phyloP scores from a whole-genome alignment of 2,888 invertebrate species.

The Diadromus collaris region DNA sequence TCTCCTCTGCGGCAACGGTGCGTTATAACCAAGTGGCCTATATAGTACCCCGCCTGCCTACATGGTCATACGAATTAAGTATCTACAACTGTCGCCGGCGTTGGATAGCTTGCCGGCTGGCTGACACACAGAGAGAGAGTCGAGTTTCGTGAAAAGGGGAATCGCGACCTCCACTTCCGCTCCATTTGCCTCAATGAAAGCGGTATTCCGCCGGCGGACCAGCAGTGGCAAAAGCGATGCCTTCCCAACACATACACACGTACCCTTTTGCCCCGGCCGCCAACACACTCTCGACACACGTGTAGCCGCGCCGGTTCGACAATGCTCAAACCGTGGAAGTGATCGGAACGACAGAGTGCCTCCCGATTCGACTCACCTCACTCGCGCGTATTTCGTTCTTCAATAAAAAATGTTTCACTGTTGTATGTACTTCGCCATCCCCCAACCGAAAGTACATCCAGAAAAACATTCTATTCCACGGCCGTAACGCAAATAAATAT shows the following conservation, averaged over 20 bases:
- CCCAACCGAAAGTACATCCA: not conserved
- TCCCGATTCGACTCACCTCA: conserved; percentile 33
- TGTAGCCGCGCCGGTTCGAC: conserved; percentile 33
- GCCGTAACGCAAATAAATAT: no score
- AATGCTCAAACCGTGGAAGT: conserved; percentile 42
- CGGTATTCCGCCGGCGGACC: conserved; percentile 48
- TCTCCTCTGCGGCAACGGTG: not conserved
- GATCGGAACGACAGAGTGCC: conserved; percentile 50
- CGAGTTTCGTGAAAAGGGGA: conserved; percentile 52
- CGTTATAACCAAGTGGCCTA: conserved; percentile 9
- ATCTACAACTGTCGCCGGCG: conserved; percentile 23
- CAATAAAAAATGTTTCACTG: conserved; percentile 22
- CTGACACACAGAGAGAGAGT: conserved; percentile 31
- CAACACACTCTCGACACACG: not conserved
- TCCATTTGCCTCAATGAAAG: conserved; percentile 60
- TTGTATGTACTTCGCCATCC: not conserved
- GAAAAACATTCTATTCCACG: not conserved
- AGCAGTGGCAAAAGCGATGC: conserved; percentile 59
- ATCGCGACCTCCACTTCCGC: conserved; percentile 61
- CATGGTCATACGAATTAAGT: conserved; percentile 49
- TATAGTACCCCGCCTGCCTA: not conserved
- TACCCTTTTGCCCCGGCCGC: conserved; percentile 5
- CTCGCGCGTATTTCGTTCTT: conserved; percentile 4
- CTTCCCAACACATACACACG: conserved; percentile 23
- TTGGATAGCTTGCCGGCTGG: conserved; percentile 34